These are phyloP conservation scores for Muricea muricata DNA, from an alignment of 92 coral and sea anemone genomes.

Conservation along the genomic window DNA sequence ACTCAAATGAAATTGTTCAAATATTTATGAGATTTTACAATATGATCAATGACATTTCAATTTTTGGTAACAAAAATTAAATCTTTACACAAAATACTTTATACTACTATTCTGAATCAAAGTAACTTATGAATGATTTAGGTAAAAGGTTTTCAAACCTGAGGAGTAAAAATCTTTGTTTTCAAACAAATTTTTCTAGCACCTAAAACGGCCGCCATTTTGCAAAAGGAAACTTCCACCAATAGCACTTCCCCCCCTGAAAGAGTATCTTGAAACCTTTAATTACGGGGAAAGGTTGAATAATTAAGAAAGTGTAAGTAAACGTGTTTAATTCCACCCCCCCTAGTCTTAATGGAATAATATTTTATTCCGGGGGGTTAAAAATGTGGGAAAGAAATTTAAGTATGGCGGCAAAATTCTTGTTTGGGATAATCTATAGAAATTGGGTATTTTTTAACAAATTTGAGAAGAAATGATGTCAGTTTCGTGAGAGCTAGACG, in stretches of 20 bases:
- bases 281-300: neutral
- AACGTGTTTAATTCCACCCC: neutral
- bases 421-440: conserved; percentile 22
- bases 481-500: neutral
- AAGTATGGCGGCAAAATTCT: conserved; percentile 27
- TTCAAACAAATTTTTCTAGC: neutral
- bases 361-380: neutral
- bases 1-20: neutral
- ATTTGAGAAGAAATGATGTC: neutral
- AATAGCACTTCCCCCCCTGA: neutral
- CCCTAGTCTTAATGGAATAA: conserved; percentile 4
- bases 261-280: neutral
- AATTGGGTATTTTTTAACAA: neutral
- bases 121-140: neutral
- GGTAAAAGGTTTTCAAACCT: conserved; percentile 15
- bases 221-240: neutral
- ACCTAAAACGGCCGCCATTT: conserved; percentile 28
- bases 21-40: no score
- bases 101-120: no score
- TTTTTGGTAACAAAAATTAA: no score
- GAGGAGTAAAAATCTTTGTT: conserved; percentile 14
- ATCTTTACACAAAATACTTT: no score
- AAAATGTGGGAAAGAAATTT: neutral
- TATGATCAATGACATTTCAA: no score
- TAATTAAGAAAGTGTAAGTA: neutral